Evolutionary conservation across 2,113 vertebrate genomes (phyloP).

Genomic region (Perca flavescens): DNA sequence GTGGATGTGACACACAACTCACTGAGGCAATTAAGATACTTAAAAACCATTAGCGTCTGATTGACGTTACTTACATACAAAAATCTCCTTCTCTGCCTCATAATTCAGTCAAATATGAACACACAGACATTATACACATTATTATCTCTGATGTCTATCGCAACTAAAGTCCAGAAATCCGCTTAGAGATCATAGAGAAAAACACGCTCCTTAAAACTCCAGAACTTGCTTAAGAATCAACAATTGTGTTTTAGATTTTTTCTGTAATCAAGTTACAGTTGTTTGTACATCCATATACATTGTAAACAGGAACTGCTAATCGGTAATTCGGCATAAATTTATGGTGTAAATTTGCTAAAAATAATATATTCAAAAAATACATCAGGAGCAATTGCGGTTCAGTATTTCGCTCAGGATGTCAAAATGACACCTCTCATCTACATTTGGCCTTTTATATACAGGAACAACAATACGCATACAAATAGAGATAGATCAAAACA

Average conservation of each 20-base stretch:
- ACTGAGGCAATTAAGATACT: not conserved
- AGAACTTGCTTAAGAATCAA: not conserved
- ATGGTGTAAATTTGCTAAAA: not conserved
- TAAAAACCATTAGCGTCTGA: not conserved
- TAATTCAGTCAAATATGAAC: not conserved
- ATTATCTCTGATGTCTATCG: not conserved
- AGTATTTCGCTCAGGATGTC: not conserved
- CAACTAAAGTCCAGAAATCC: not conserved
- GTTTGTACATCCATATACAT: not conserved
- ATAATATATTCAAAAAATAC: no score
- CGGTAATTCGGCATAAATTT: not conserved
- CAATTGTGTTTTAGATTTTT: not conserved
- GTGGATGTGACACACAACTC: not conserved
- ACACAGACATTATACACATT: not conserved
- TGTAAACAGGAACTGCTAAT: not conserved
- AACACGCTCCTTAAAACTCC: no score
- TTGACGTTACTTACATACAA: not conserved
- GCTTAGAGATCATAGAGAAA: not conserved
- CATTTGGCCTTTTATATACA: not conserved
- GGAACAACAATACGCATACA: not conserved
- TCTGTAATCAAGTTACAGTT: not conserved
- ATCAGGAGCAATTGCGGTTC: no score
- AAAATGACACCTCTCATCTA: not conserved
- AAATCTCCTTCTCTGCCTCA: not conserved
- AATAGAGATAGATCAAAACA: not conserved